These are phyloP conservation scores for Asobara japonica DNA, from an alignment of 1,140 invertebrate species.

Conservation along the genomic window DNA sequence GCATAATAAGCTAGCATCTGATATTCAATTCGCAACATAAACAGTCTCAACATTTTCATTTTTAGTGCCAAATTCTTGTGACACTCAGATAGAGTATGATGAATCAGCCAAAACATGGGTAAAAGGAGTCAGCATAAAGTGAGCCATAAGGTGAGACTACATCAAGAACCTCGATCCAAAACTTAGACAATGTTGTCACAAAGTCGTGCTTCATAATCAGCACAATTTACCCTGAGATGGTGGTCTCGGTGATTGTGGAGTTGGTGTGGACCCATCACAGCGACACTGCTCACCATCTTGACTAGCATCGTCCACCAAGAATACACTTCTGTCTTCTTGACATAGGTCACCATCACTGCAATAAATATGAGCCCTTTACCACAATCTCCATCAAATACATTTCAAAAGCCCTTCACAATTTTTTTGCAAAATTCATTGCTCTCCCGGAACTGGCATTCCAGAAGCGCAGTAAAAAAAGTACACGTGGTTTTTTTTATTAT, in stretches of 20 bases:
- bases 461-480: too few species aligned
- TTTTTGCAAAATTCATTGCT: neutral
- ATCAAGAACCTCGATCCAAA: conserved; percentile 2
- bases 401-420: neutral
- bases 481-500: too few species aligned
- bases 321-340: conserved; percentile 70
- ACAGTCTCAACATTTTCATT: too few species aligned
- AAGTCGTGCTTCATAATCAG: neutral
- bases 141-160: too few species aligned
- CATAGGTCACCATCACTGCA: conserved; percentile 63
- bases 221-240: conserved; percentile 71
- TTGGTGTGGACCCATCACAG: conserved; percentile 65
- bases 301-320: conserved; percentile 68
- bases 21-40: too few species aligned
- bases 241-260: conserved; percentile 74
- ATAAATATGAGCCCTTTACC: neutral
- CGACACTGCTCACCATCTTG: conserved; percentile 68
- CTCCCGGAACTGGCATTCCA: neutral
- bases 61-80: too few species aligned
- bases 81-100: too few species aligned
- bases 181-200: neutral
- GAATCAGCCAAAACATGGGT: too few species aligned
- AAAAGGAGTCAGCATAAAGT: too few species aligned
- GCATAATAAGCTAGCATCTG: too few species aligned
- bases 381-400: neutral